Evolutionary conservation across 2,888 invertebrate genomes (phyloP), one percentile per base, ranked within the genome.

Genomic region (Papilio demoleus): DNA sequence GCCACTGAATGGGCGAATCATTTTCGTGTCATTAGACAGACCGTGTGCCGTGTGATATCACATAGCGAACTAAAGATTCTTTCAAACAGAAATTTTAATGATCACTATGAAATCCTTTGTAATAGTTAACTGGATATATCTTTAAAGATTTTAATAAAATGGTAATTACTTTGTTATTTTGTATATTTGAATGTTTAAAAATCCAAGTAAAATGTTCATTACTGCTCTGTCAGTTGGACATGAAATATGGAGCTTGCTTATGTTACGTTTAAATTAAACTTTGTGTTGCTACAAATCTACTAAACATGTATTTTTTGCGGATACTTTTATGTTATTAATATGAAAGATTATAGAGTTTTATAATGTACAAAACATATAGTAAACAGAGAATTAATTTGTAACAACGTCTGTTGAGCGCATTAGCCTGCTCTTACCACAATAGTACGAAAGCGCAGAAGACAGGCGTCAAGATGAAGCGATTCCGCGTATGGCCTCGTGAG

Each of bases 81-180:
- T 50, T 27, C 50, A 27, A 50, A 50, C 27, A 50, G 50, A 50
- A 50, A 50, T 50, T 50, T 50, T 50, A 50, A 50, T 50, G 50
- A 50, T 27, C 50, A 27, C 12, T 50, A 12, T 50, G 27, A 50
- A 50, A 50, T 50, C 24, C 24, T n/a, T 50, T 53, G 27, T 27
- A 8, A 24, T 14, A 53, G 27, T 53, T 27, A 14, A n/a, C 8
- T 45, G 2, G 38, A 11, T 5, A 38, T 38, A 14, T 17, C 17
- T 42, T n/a, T 45, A 9, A 3, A 45, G 42, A 45, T 19, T 45
- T 19, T 45, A 2, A 19, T 45, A 8, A 38, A 14, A 38, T 38
- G 38, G 14, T 38, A 38, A 38, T 14, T 38, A 14, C 3, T 38
- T 1, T 38, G 14, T 14, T 2, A 38, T 38, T 38, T 38, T 38